These are phyloP conservation scores for Diloba caeruleocephala DNA, from an alignment of 2,888 invertebrate genomes.

Conservation along the genomic window DNA sequence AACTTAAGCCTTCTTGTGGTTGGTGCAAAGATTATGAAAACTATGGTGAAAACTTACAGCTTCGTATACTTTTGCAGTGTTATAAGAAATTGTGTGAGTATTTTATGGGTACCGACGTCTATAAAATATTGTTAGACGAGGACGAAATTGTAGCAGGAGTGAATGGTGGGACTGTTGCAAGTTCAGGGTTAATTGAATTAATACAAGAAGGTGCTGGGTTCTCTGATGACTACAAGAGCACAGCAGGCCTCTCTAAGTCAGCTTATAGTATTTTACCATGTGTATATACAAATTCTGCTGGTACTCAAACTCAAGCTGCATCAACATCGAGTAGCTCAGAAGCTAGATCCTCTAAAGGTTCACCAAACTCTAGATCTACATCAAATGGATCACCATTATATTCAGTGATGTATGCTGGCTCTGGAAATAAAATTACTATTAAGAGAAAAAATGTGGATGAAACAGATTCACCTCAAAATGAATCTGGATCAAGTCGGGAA, in stretches of 20 bases:
- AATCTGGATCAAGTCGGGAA: conserved; percentile 73
- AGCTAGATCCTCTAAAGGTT: conserved; percentile 73
- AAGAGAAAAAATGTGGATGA: conserved; percentile 92
- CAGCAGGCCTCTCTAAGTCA: conserved; percentile 92
- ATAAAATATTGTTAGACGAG: conserved; percentile 89
- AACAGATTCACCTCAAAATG: conserved; percentile 79
- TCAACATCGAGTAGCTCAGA: conserved; percentile 74
- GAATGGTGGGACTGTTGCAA: conserved; percentile 85
- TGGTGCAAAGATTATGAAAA: conserved; percentile 95
- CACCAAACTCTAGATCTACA: conserved; percentile 77
- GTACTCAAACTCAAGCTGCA: conserved; percentile 80
- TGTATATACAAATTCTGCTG: conserved; percentile 91
- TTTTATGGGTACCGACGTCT: conserved; percentile 92
- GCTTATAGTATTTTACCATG: conserved; percentile 93
- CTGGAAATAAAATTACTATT: conserved; percentile 95
- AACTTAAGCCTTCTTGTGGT: conserved; percentile 94
- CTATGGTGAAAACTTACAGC: conserved; percentile 94
- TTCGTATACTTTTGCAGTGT: conserved; percentile 95
- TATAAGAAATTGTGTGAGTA: conserved; percentile 97
- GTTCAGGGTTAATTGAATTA: conserved; percentile 91
- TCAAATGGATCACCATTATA: conserved; percentile 88
- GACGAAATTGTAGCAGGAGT: conserved; percentile 86
- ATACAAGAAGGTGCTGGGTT: conserved; percentile 95
- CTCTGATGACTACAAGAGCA: conserved; percentile 93
- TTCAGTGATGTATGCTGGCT: conserved; percentile 94